phyloP scores from a whole-genome alignment of 2,888 invertebrate species.

The Hydrotaea diabolus region DNA sequence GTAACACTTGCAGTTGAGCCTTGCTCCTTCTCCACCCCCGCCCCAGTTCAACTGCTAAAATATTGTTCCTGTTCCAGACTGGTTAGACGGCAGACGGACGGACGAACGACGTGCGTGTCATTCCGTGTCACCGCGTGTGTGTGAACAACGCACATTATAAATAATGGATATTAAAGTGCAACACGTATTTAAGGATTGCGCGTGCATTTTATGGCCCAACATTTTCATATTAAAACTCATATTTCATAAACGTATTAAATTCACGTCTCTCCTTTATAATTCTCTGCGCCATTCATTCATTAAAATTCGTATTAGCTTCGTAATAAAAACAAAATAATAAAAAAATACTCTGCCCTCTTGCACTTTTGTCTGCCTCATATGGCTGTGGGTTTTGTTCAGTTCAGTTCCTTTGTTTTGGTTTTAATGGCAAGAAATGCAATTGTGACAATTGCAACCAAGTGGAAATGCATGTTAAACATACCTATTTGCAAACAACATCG shows the following conservation, averaged over 20 bases:
- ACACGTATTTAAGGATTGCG: constrained; percentile 28
- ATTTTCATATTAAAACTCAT: constrained; percentile 57
- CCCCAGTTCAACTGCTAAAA: no score
- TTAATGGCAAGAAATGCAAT: constrained; percentile 71
- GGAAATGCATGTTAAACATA: constrained; percentile 71
- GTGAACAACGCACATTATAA: constrained; percentile 30
- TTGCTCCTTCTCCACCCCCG: background rate
- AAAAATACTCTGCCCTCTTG: background rate
- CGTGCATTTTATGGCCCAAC: constrained; percentile 67
- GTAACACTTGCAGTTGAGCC: constrained; percentile 69
- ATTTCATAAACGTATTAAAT: constrained; percentile 57
- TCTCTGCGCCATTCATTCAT: background rate
- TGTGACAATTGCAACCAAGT: constrained; percentile 76
- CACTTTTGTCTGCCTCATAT: background rate
- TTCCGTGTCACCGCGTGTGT: background rate
- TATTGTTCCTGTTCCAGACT: background rate
- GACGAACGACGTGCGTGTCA: constrained; percentile 8
- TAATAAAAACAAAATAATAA: background rate
- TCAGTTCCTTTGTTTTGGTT: constrained; percentile 26
- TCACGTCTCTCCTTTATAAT: background rate
- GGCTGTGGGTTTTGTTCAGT: background rate
- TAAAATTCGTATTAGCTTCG: constrained; percentile 6
- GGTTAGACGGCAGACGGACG: background rate
- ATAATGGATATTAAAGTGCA: constrained; percentile 37
- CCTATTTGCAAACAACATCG: constrained; percentile 15